Evolutionary conservation across 2,113 vertebrate species (phyloP).

Genomic region (Eudyptes chrysolophus): DNA sequence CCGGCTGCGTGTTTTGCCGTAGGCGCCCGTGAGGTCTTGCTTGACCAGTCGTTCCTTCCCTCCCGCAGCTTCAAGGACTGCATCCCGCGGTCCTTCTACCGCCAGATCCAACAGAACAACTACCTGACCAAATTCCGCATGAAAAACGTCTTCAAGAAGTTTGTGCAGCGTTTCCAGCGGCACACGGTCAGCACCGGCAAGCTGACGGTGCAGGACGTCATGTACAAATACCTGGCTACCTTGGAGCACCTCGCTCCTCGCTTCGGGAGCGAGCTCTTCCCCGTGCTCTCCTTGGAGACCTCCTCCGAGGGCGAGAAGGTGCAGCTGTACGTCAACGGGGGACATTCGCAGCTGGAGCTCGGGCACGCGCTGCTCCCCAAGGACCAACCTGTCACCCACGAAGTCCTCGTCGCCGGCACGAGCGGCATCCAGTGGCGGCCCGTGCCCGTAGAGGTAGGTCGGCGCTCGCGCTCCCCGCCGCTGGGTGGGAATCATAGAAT

Average conservation of each 20-base stretch:
- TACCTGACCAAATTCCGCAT: constrained; percentile 83
- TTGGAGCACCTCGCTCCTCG: constrained; percentile 81
- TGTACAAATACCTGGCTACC: constrained; percentile 91
- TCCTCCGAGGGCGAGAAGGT: constrained; percentile 57
- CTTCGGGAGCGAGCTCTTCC: constrained; percentile 81
- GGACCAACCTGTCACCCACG: constrained; percentile 46
- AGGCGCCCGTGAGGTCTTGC: background rate
- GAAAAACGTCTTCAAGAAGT: constrained; percentile 79
- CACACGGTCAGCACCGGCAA: constrained; percentile 73
- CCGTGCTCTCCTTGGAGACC: constrained; percentile 59
- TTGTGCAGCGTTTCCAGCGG: constrained; percentile 83
- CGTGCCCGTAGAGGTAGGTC: background rate
- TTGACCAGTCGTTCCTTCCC: rapidly evolving
- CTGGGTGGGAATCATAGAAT: background rate
- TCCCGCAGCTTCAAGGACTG: constrained; percentile 83
- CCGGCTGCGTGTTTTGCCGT: rapidly evolving
- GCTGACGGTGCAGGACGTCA: constrained; percentile 79
- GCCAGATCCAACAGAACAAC: constrained; percentile 80
- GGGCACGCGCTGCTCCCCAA: rapidly evolving
- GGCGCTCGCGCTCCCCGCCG: rapidly evolving
- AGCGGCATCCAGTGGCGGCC: constrained; percentile 84
- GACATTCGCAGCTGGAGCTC: background rate
- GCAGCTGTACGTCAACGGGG: constrained; percentile 39
- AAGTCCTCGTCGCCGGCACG: constrained; percentile 81
- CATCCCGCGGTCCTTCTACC: constrained; percentile 85